phyloP scores from a whole-genome alignment of 2,888 invertebrate species.

The Pachliopta kotzebuea region DNA sequence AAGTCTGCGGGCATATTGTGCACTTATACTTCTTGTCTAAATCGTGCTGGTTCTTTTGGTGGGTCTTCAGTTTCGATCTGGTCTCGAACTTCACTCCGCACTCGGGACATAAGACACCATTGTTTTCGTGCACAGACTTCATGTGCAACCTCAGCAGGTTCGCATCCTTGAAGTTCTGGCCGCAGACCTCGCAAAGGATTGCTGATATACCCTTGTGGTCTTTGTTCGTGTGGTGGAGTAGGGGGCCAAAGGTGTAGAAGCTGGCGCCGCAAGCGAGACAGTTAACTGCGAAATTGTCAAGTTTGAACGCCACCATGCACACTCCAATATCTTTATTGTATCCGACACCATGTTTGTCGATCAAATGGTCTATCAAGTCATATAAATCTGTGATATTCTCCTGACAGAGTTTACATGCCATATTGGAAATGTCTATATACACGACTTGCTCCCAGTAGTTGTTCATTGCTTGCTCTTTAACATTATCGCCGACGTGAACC shows the following conservation, averaged over 20 bases:
- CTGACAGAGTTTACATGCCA: slow-evolving; percentile 60
- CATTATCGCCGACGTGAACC: slow-evolving; percentile 48
- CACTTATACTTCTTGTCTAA: slow-evolving; percentile 77
- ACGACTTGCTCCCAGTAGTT: slow-evolving; percentile 72
- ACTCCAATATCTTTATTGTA: slow-evolving; percentile 68
- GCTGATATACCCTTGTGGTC: slow-evolving; percentile 68
- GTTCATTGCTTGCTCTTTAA: slow-evolving; percentile 61
- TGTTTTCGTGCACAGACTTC: slow-evolving; percentile 63
- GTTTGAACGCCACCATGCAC: slow-evolving; percentile 67
- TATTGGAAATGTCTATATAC: slow-evolving; percentile 59
- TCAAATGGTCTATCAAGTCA: slow-evolving; percentile 63
- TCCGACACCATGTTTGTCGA: slow-evolving; percentile 49
- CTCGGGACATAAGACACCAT: slow-evolving; percentile 58
- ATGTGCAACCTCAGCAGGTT: slow-evolving; percentile 57
- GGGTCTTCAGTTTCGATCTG: slow-evolving; percentile 70
- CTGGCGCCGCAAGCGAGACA: slow-evolving; percentile 61
- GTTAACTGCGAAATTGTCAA: slow-evolving; percentile 58
- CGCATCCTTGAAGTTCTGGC: slow-evolving; percentile 66
- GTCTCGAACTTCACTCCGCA: slow-evolving; percentile 74
- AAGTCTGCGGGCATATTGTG: slow-evolving; percentile 59
- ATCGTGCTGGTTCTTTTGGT: slow-evolving; percentile 66
- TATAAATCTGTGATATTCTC: slow-evolving; percentile 56
- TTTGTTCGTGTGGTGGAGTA: slow-evolving; percentile 68
- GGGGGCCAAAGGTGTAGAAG: slow-evolving; percentile 66
- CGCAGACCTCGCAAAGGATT: slow-evolving; percentile 67